These are phyloP conservation scores for Sialis fuliginosa DNA, from an alignment of 2,888 invertebrate species.

Conservation along the genomic window DNA sequence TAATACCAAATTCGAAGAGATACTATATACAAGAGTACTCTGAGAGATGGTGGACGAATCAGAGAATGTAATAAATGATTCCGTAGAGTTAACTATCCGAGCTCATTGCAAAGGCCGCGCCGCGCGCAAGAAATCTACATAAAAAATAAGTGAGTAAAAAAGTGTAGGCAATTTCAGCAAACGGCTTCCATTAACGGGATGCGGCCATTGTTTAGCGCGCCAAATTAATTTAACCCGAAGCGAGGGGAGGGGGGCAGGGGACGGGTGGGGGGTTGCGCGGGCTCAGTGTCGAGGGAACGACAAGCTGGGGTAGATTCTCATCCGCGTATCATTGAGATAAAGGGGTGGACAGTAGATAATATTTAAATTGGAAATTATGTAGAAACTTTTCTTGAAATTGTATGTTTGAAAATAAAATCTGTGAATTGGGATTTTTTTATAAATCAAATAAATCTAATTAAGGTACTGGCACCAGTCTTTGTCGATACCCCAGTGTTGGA, in stretches of 20 bases:
- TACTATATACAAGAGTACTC: background rate
- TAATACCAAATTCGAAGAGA: background rate
- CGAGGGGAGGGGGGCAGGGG: background rate
- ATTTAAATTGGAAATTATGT: too few relatives aligned
- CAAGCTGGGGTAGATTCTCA: too few relatives aligned
- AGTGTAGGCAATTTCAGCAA: conserved; percentile 26
- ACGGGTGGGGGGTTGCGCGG: background rate
- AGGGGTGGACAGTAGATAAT: too few relatives aligned
- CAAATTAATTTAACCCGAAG: conserved; percentile 29
- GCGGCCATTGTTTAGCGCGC: conserved; percentile 30
- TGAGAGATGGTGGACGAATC: too few relatives aligned
- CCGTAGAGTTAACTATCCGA: conserved; percentile 3
- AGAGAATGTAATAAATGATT: background rate
- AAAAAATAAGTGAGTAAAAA: conserved; percentile 26
- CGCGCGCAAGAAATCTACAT: conserved; percentile 22
- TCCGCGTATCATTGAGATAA: too few relatives aligned
- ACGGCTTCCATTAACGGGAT: conserved; percentile 29
- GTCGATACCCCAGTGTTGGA: too few relatives aligned
- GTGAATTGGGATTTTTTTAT: too few relatives aligned
- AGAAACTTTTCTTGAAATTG: too few relatives aligned
- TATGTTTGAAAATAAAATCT: too few relatives aligned
- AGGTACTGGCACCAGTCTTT: too few relatives aligned
- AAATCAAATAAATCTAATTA: too few relatives aligned
- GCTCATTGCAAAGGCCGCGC: background rate
- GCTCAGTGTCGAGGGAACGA: background rate